Base-by-base conservation (phyloP, 2,113 vertebrate genomes). In the Uropsilus gracilis region DNA sequence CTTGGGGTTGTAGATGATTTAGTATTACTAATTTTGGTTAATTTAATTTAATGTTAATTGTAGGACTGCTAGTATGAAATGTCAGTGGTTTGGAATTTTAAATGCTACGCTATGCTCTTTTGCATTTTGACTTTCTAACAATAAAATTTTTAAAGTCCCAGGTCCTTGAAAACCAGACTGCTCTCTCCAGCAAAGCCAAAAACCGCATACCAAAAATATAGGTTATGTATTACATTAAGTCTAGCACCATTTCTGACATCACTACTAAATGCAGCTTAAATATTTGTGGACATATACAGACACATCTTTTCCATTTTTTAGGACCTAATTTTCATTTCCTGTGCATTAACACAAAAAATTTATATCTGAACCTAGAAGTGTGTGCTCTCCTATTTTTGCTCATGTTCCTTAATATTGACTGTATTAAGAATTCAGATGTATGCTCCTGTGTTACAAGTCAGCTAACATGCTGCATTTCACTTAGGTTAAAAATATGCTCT, bases 361-460 rank as follows among this genome's bases (percentile, higher is more conserved):
- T 71, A 71, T 78, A 93, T 95, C 24, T 88, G 63, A 89, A 95
- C 28, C 53, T 93, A 44, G n/a, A 93, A 77, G 72, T 75, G 91
- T 92, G 55, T 81, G 10, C 86, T 68, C 34, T 71, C 11, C 61
- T 90, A 26, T 90, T 81, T 94, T 95, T 59, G 18, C 32, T 42
- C 61, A 5, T 55, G 26, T 37, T 69, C 0, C 44, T 86, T 86
- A 73, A 69, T 78, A 57, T 59, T 78, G 76, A 83, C 26, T 83
- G 17, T 69, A 44, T 90, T 95, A 46, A 57, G 77, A 93, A 88
- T 96, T 90, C 46, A 46, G 28, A 69, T 28, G 9, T 93, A 46
- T 57, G 57, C 94, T 10, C 44, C 68, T 39, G 28, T 81, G n/a
- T 94, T 95, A 86, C 84, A 95, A 93, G 94, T 97, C 50, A 78